phyloP scores from a whole-genome alignment of 2,797 vertebrate species.

The Cyclura pinguis region DNA sequence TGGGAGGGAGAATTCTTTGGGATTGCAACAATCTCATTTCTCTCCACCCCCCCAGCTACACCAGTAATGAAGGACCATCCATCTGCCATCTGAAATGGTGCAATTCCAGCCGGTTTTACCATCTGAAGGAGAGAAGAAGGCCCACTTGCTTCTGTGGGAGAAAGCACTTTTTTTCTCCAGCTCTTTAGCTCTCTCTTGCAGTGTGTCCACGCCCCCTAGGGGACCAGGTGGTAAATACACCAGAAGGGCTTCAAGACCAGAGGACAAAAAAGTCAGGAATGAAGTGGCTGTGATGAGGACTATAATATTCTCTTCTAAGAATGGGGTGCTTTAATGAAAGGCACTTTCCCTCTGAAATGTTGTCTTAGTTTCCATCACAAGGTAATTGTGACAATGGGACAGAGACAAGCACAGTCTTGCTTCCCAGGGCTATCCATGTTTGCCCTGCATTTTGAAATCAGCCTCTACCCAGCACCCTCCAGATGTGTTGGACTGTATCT shows the following conservation, averaged over 20 bases:
- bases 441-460: neutral
- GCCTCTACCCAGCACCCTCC: too few relatives aligned
- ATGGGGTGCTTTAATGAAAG: neutral
- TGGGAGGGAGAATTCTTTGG: too few relatives aligned
- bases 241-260: neutral
- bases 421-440: neutral
- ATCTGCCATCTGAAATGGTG: too few relatives aligned
- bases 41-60: too few relatives aligned
- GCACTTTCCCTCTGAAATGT: neutral
- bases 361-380: neutral
- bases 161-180: neutral
- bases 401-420: neutral
- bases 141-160: neutral
- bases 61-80: too few relatives aligned
- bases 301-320: neutral
- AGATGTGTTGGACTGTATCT: neutral
- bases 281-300: neutral
- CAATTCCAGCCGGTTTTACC: neutral
- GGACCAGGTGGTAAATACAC: neutral
- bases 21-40: too few relatives aligned
- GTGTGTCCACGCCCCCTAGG: constrained; percentile 14
- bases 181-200: neutral
- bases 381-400: neutral
- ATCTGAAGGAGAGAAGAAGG: neutral
- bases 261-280: neutral